Conservation (phyloP, 2,888 invertebrate genomes). For the Chymomyza caudatula region DNA sequence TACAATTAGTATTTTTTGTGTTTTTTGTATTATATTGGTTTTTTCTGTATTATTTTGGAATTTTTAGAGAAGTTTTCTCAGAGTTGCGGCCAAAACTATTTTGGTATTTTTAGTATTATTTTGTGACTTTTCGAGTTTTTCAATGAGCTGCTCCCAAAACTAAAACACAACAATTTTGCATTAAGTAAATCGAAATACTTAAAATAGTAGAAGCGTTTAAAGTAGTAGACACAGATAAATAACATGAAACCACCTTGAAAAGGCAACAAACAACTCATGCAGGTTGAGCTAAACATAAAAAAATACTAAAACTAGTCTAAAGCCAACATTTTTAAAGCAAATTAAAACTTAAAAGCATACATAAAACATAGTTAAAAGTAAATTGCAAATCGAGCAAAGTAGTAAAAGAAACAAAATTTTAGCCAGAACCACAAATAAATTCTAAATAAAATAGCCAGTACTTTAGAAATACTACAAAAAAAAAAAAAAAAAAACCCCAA, state of each 20-base stretch:
- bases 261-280: neutral
- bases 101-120: neutral
- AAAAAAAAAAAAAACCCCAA: neutral
- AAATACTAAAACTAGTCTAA: conserved; percentile 2
- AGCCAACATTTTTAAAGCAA: conserved; percentile 49
- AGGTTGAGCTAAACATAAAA: conserved; percentile 3
- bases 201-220: conserved; percentile 3
- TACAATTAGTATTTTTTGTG: conserved; percentile 5
- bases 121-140: neutral
- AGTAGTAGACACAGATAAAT: conserved; percentile 7
- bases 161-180: neutral
- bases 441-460: conserved; percentile 54
- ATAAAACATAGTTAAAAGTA: conserved; percentile 51
- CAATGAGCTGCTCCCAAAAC: neutral
- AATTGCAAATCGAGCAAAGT: conserved; percentile 47
- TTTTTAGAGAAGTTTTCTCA: conserved; percentile 5
- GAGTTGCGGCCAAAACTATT: neutral
- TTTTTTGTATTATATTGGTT: neutral
- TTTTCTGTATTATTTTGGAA: neutral
- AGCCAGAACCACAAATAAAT: conserved; percentile 45
- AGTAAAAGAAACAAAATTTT: conserved; percentile 60
- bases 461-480: conserved; percentile 8
- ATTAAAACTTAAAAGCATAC: conserved; percentile 29
- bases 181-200: neutral
- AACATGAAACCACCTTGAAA: conserved; percentile 27